Conservation (phyloP, 2,888 invertebrate species). For the Xestoiulus laeticollis region DNA sequence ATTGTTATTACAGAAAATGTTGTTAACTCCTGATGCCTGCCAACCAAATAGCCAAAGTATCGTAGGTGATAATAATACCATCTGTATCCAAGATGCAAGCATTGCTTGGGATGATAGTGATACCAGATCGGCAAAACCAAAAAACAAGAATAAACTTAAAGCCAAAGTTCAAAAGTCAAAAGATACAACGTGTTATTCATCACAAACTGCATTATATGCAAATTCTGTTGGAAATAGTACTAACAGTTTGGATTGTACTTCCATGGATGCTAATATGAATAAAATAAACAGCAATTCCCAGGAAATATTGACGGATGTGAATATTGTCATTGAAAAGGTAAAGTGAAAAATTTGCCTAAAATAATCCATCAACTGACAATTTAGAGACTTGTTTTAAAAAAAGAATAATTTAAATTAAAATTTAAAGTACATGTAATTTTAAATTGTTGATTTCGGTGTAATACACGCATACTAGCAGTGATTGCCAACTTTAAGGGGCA, state of each 20-base stretch:
- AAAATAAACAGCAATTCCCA: background rate
- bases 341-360: background rate
- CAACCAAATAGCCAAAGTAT: conserved; percentile 63
- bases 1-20: conserved; percentile 21
- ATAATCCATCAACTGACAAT: background rate
- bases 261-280: conserved; percentile 20
- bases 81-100: conserved; percentile 67
- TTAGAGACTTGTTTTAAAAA: too few species aligned
- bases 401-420: too few species aligned
- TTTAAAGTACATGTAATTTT: background rate
- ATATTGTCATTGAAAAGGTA: conserved; percentile 53
- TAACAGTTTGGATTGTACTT: background rate
- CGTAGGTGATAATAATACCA: conserved; percentile 66
- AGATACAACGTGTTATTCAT: background rate
- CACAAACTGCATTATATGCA: conserved; percentile 11
- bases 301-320: conserved; percentile 1
- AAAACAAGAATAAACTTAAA: conserved; percentile 36
- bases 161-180: background rate
- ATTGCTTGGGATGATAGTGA: conserved; percentile 64
- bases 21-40: conserved; percentile 65
- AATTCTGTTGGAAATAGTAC: background rate
- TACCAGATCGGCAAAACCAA: conserved; percentile 38
- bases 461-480: background rate
- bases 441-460: background rate
- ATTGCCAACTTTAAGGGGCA: conserved; percentile 32